Evolutionary conservation across 2,888 invertebrate genomes (phyloP), one percentile per base, ranked within the genome.

Genomic region (Aleiodes testaceus): DNA sequence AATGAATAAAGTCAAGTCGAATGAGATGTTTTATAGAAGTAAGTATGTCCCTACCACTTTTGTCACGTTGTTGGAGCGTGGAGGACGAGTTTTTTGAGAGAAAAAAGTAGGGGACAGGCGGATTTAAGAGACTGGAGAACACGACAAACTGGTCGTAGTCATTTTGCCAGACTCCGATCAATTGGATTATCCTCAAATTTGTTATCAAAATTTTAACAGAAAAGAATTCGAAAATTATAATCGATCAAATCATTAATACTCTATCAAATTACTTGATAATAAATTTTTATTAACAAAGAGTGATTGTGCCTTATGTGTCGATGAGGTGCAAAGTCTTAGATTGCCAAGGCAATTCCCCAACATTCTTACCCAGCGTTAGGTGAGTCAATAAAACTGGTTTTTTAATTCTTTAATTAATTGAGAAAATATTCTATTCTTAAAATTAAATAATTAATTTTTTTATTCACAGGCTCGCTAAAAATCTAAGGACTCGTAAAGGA

Each of bases 401-500:
- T 69, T 65, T 52, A 7, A 20, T 49, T 20, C 11, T n/a, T n/a
- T n/a, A n/a, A n/a, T n/a, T n/a, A n/a, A 22, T 47, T 11, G 18
- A 36, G 44, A 5, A 22, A 26, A 55, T 12, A 12, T 36, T 30
- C 26, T 5, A 44, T 14, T 53, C 18, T 45, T 12, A 26, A 55
- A 20, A 6, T 50, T 50, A n/a, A 36, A 49, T n/a, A 44, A 52
- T 16, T 63, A n/a, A 11, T 65, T 47, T 16, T 18, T 20, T 14
- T 45, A 71, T 74, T 77, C 74, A 76, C 88, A 95, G 95, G 89
- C 92, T 95, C 88, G 93, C 93, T 77, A 95, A 95, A 89, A 94
- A 95, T 88, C 91, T 95, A 81, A 91, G 91, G 84, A 94, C 94
- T 73, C 92, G 93, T 81, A 94, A 95, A 90, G 94, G 95, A 80